These are phyloP conservation scores for Turdus rufiventris DNA, from an alignment of 2,113 vertebrate genomes.

Conservation along the genomic window DNA sequence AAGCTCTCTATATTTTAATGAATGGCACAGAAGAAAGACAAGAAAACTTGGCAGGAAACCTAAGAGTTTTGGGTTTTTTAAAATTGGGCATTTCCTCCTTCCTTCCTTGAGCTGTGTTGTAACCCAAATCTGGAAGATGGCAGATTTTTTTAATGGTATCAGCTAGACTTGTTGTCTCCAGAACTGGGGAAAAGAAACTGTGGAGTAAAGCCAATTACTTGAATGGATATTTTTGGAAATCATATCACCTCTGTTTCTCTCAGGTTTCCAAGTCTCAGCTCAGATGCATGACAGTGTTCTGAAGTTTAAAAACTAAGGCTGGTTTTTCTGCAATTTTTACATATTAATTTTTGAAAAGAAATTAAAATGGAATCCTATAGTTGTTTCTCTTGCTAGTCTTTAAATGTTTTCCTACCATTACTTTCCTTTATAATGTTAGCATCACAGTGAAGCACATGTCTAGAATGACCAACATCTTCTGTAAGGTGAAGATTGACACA, in stretches of 20 bases:
- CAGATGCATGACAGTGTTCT: neutral
- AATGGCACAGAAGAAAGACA: neutral
- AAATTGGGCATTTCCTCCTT: neutral
- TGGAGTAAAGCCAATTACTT: neutral
- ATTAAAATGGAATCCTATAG: neutral
- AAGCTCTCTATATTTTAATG: neutral
- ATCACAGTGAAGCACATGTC: neutral
- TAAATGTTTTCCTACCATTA: neutral
- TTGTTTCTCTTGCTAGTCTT: neutral
- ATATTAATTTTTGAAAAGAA: neutral
- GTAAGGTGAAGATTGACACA: neutral
- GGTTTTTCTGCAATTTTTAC: neutral
- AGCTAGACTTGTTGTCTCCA: neutral
- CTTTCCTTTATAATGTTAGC: neutral
- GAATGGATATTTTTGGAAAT: neutral
- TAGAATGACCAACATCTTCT: neutral
- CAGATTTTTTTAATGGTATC: neutral
- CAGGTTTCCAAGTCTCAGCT: neutral
- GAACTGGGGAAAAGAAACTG: neutral
- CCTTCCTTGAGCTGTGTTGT: neutral
- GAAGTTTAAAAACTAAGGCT: neutral
- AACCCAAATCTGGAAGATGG: neutral
- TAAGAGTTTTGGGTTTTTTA: neutral
- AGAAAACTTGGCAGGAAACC: neutral
- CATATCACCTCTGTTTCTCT: neutral